Evolutionary conservation across 2,888 invertebrate genomes (phyloP), one percentile per base, ranked within the genome.

Genomic region (Aquatica leii): DNA sequence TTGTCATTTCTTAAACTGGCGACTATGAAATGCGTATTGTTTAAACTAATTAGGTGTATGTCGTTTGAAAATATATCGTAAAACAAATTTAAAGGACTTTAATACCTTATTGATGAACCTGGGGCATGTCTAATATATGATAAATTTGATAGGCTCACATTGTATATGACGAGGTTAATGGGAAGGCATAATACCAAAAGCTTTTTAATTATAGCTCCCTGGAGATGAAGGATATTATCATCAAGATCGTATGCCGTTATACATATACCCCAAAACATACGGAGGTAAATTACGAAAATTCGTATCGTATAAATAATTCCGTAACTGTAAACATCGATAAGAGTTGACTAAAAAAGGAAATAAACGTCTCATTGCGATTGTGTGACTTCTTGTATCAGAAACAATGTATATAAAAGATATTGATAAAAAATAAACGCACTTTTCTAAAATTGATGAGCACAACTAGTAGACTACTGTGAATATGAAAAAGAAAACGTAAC

Each of bases 1-100:
- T 57, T 61, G 65, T 65, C 65, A 61, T 56, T 61, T 61, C 57
- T 53, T 40, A 61, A 65, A 65, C 61, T 65, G 61, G 65, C 61
- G 60, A 59, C 59, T 59, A 31, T 49, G 53, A 53, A 41, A 54
- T 63, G 48, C 63, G 59, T 63, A 63, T 59, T 50, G 50, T 50
- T 54, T 54, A 64, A 59, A 53, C 11, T 46, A 46, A 46, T 5
- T 8, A 4, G 17, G 20, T n/a, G 18, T 37, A 46, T 6, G 46
- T 4, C 18, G 37, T 37, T 46, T 43, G 17, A 46, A 43, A 46
- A 46, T 55, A 46, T 46, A 14, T 41, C 14, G 2, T 6, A 41
- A 41, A 41, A 6, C 15, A 15, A 15, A 15, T 41, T 11, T 41
- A 6, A 8, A 12, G 15, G n/a, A 8, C 18, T 46, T 46, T 9